Evolutionary conservation across 2,888 invertebrate species (phyloP).

Genomic region (Latrodectus elegans): DNA sequence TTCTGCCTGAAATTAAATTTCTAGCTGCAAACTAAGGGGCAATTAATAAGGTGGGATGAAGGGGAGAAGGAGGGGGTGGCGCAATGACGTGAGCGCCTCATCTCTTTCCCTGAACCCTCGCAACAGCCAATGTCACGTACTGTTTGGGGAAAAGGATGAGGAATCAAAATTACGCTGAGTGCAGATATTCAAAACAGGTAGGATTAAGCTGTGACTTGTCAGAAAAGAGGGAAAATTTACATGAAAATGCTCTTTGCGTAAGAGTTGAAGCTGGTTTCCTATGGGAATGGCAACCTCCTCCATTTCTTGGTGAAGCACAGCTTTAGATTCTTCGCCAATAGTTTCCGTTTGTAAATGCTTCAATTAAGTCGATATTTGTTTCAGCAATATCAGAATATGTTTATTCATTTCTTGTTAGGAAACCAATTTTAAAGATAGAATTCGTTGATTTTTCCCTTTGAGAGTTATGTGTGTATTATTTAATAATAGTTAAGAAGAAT

Average conservation of each 20-base stretch:
- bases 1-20: slow-evolving; percentile 60
- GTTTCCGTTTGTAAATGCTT: no score
- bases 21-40: slow-evolving; percentile 29
- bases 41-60: slow-evolving; percentile 39
- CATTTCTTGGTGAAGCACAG: not conserved
- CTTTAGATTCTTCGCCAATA: no score
- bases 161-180: slow-evolving; percentile 53
- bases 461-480: no score
- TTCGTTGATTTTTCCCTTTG: no score
- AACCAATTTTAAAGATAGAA: no score
- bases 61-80: not conserved
- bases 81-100: not conserved
- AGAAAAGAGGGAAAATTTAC: slow-evolving; percentile 57
- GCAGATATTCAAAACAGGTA: slow-evolving; percentile 68
- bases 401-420: not conserved
- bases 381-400: not conserved
- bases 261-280: slow-evolving; percentile 20
- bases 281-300: slow-evolving; percentile 14
- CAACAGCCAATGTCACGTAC: slow-evolving; percentile 45
- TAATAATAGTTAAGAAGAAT: no score
- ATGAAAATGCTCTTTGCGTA: slow-evolving; percentile 67
- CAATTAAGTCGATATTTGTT: not conserved
- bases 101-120: slow-evolving; percentile 2
- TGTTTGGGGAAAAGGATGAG: not conserved
- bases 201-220: slow-evolving; percentile 65